Base-by-base conservation (phyloP, 1,140 invertebrate species). In the Trachymyrmex cornetzi region DNA sequence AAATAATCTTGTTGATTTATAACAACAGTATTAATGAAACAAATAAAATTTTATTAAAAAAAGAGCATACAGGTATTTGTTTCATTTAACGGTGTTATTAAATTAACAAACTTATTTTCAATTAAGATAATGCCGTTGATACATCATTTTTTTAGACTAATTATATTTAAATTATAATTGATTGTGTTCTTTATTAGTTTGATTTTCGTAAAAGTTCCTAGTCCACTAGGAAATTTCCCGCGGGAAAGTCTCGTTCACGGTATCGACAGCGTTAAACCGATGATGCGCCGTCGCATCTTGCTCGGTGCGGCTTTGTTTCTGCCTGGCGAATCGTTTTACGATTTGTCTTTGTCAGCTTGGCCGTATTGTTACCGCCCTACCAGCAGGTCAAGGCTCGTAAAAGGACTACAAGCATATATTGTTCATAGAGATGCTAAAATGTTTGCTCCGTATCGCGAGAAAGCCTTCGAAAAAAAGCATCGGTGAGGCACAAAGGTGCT, bases 331-430 rank as follows among this genome's bases (percentile, higher is more conserved):
- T 89, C 80, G 59, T 55, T 88, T 55, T 27, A 80, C 27, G 66
- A 71, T 88, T 88, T 89, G 64, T 88, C 80, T 89, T 71, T 61
- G 64, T 63, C n/a, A 79, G 61, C 24, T 3, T 27, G 24, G 12
- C n/a, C 7, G 38, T 79, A 79, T 79, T 67, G 61, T 79, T 24
- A 9, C 11, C 7, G 0, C n/a, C 44, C 27, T 57, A 16, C 1
- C 19, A 19, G 3, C n/a, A 59, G 57, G 59, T 88, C 80, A 74
- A 84, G 86, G 53, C 34, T 71, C 72, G 16, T 4, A 22, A 61
- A 55, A 64, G 44, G 30, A 16, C 19, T 55, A 72, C 30, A 24
- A 44, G 22, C 48, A 27, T 57, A 44, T 30, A 88, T 89, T 88
- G 79, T 85, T 34, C 48, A 50, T 48, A 44, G 34, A 61, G 48